Conservation (phyloP, 2,888 invertebrate species). For the Campopleginae sp. region DNA sequence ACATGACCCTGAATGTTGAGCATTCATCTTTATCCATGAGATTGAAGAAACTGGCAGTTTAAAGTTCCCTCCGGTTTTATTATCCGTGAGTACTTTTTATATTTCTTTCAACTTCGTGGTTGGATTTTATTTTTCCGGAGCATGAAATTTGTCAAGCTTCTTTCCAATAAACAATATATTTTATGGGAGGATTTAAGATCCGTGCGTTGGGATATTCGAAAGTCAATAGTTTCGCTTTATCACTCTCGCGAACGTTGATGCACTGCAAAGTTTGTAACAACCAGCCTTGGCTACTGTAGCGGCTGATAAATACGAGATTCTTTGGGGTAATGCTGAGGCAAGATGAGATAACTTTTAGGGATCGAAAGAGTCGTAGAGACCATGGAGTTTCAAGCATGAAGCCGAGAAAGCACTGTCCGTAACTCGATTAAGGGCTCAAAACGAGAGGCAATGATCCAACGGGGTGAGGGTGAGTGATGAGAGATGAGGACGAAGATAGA, state of each 20-base stretch:
- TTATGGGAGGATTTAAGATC: not conserved
- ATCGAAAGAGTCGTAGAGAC: conserved; percentile 16
- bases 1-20: not conserved
- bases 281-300: not conserved
- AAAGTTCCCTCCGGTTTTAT: not conserved
- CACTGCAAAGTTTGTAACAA: conserved; percentile 40
- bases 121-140: not conserved
- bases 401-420: conserved; percentile 56
- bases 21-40: not conserved
- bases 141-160: not conserved
- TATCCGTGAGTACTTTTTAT: not conserved
- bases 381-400: conserved; percentile 27
- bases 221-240: conserved; percentile 51
- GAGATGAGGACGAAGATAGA: conserved; percentile 41
- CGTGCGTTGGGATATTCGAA: not conserved
- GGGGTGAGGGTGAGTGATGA: conserved; percentile 29
- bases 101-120: not conserved
- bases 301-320: conserved; percentile 16
- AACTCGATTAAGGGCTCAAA: conserved; percentile 66
- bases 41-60: not conserved
- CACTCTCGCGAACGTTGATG: conserved; percentile 18
- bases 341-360: conserved; percentile 26
- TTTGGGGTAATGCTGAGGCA: conserved; percentile 1
- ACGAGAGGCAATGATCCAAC: conserved; percentile 33
- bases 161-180: not conserved